A percentile compares a stretch with the other conserved stretches of the same genome.
Evolutionary conservation across 2,888 invertebrate species (phyloP).

Genomic region (Phyllotreta cruciferae): DNA sequence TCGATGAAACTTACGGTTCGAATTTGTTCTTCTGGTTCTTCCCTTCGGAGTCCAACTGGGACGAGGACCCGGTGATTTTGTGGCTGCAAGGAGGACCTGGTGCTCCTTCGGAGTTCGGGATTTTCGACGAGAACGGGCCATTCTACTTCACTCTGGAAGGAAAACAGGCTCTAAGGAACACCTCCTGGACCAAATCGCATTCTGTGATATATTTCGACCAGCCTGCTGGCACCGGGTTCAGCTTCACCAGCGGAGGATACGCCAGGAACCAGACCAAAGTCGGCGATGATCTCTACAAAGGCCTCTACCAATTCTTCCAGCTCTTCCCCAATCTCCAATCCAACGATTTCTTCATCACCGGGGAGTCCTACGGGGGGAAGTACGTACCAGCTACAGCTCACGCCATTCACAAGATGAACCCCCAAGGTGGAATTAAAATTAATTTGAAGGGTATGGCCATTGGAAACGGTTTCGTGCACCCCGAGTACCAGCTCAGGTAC

Average conservation of each 20-base stretch:
- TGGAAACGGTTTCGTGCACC: conserved; percentile 79
- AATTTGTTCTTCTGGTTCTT: conserved; percentile 92
- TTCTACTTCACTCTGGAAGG: conserved; percentile 53
- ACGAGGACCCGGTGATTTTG: conserved; percentile 72
- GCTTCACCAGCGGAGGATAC: conserved; percentile 80
- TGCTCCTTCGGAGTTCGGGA: conserved; percentile 75
- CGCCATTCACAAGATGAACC: conserved; percentile 10
- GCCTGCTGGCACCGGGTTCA: conserved; percentile 90
- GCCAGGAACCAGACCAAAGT: conserved; percentile 79
- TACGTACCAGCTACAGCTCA: conserved; percentile 69
- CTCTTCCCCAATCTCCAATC: conserved; percentile 75
- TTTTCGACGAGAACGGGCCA: conserved; percentile 85
- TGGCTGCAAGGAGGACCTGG: conserved; percentile 88
- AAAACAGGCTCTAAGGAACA: conserved; percentile 65
- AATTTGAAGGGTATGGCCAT: conserved; percentile 74
- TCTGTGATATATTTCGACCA: conserved; percentile 84
- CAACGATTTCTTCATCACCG: conserved; percentile 83
- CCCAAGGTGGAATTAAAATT: conserved; percentile 61
- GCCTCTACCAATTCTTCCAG: conserved; percentile 79
- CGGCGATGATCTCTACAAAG: conserved; percentile 77
- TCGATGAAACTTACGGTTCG: conserved; percentile 74
- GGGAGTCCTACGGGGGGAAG: conserved; percentile 87
- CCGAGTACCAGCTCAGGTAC: conserved; percentile 73
- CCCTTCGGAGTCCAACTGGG: conserved; percentile 65
- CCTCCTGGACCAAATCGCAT: conserved; percentile 49